A percentile compares a stretch with the other conserved stretches of the same genome.
Conservation (phyloP, 2,113 vertebrate genomes). For the Numenius arquata region DNA sequence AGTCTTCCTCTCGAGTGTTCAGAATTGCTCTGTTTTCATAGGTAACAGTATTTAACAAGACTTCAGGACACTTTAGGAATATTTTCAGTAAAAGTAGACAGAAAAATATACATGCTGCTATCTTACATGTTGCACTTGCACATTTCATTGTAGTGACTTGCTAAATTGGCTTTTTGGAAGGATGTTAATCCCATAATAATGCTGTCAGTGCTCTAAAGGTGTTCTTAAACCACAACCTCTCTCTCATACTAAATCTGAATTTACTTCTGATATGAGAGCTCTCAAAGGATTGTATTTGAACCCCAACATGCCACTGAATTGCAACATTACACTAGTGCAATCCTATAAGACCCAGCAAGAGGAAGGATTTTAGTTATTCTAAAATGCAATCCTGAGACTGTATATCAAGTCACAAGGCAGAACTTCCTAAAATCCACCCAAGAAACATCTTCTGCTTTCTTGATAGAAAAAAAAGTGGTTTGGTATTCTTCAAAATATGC, state of each 20-base stretch:
- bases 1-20: slow-evolving; percentile 2
- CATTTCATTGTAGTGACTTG: background rate
- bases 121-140: background rate
- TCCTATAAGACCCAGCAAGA: background rate
- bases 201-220: background rate
- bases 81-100: background rate
- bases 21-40: background rate
- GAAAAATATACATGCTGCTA: background rate
- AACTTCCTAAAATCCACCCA: background rate
- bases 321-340: background rate
- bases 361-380: background rate
- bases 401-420: background rate
- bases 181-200: background rate
- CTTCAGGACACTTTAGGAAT: background rate
- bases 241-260: background rate
- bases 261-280: background rate
- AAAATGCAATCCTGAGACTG: background rate
- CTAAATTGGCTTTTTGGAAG: background rate
- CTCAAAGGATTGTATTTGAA: background rate
- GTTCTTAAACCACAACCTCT: background rate
- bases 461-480: background rate
- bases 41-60: background rate
- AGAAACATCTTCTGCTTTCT: background rate
- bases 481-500: background rate
- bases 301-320: accelerated